These are phyloP conservation scores for Sebastes itinus DNA, from an alignment of 2,797 vertebrate genomes.

Conservation along the genomic window DNA sequence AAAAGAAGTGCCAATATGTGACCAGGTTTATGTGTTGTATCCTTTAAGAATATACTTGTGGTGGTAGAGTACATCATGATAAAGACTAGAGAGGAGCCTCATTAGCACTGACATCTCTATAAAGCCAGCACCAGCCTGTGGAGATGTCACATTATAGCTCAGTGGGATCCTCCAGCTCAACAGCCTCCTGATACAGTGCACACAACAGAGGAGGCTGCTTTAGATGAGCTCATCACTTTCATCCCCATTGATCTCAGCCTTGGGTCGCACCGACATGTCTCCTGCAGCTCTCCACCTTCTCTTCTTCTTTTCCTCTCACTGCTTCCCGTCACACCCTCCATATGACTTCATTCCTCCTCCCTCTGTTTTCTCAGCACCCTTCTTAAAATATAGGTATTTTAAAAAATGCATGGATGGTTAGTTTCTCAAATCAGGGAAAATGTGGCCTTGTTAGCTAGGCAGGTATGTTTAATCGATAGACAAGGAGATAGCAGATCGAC, in stretches of 20 bases:
- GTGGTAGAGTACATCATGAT: not conserved
- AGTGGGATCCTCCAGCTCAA: conserved; percentile 7
- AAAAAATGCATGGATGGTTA: not conserved
- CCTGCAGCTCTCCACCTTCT: conserved; percentile 2
- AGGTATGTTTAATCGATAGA: no score
- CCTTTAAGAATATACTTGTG: not conserved
- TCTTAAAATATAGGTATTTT: not conserved
- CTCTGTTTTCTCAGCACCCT: not conserved
- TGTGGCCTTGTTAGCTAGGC: not conserved
- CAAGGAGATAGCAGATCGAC: not conserved
- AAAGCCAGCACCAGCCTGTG: conserved; percentile 5
- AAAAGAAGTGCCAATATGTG: not conserved
- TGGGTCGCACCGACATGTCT: conserved; percentile 18
- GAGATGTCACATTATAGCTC: conserved; percentile 7
- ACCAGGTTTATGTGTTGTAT: not conserved
- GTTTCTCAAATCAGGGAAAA: not conserved
- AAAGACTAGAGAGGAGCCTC: conserved; percentile 4
- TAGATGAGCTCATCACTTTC: conserved; percentile 52
- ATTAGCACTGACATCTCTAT: conserved; percentile 19
- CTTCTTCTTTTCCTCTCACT: conserved; percentile 5
- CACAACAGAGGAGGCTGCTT: conserved; percentile 25
- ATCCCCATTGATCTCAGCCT: conserved; percentile 51
- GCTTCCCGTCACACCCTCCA: not conserved
- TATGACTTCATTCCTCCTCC: not conserved
- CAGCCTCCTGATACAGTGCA: not conserved